Base-by-base conservation (phyloP, 2,888 invertebrate genomes). In the Metellina segmentata region DNA sequence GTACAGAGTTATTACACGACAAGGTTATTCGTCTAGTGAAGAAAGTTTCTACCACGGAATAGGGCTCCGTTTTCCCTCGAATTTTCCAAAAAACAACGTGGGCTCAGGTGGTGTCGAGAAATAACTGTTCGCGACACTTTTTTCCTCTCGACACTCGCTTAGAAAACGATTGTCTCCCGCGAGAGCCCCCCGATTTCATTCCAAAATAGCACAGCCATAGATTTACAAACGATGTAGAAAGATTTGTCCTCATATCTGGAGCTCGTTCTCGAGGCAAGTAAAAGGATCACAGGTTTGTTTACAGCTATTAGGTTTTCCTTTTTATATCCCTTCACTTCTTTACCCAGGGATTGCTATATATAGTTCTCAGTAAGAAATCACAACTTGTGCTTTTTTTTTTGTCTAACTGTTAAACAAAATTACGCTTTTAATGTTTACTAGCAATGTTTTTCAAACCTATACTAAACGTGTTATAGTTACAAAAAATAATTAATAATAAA, bases 221-320 rank as follows among this genome's bases (percentile, higher is more conserved):
- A 77, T 86, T 86, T 78, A 51, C 49, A 70, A 86, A 86, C 61
- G 85, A 87, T 87, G 87, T 71, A 79, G 53, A 71, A 81, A 87
- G 87, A 81, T 79, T 79, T 87, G 52, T 49, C 16, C 71, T 81
- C 34, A 79, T 71, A 79, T 87, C 87, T 70, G 52, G 52, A 48
- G 71, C 52, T 81, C 87, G 72, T 72, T 87, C 70, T 70, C 85
- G 85, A 78, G 69, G 69, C 85, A 71, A 79, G 52, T 34, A 51
- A 78, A 79, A 70, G 8, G 20, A 61, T 61, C 61, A 61, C 6
- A 16, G 61, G 61, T 61, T 8, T 61, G 61, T 61, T 16, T 61
- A 61, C 13, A 61, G 61, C 61, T 13, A 13, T 61, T 61, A 16
- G 13, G 13, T 61, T 61, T 61, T 61, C 61, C 16, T 61, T 61